phyloP scores from a whole-genome alignment of 1,140 invertebrate genomes.

The Drusus annulatus region DNA sequence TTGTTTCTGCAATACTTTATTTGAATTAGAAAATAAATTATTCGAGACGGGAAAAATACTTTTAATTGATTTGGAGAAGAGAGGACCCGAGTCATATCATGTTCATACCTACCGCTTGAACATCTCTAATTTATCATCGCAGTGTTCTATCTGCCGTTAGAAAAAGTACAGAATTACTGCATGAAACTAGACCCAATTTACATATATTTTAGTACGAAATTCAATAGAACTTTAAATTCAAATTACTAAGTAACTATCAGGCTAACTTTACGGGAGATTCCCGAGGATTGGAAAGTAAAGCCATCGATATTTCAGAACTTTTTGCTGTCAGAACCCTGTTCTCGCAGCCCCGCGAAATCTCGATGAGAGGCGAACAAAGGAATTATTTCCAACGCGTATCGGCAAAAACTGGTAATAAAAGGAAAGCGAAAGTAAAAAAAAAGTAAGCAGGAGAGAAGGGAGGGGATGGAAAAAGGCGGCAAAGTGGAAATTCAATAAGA shows the following conservation, averaged over 20 bases:
- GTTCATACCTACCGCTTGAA: not conserved
- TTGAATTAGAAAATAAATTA: not conserved
- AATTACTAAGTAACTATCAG: too few species aligned
- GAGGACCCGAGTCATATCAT: slow-evolving; percentile 8
- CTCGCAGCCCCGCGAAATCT: not conserved
- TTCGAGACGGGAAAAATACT: slow-evolving; percentile 30
- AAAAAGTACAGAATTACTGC: too few species aligned
- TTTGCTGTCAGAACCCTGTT: not conserved
- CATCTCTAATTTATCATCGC: not conserved
- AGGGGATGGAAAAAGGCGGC: slow-evolving; percentile 49
- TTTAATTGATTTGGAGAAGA: slow-evolving; percentile 55
- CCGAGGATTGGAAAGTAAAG: too few species aligned
- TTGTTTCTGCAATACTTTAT: too few species aligned
- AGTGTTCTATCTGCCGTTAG: too few species aligned
- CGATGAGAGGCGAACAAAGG: slow-evolving; percentile 46
- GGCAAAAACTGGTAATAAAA: slow-evolving; percentile 53
- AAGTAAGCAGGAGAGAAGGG: slow-evolving; percentile 35
- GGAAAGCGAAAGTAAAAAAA: slow-evolving; percentile 52
- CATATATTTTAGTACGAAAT: too few species aligned
- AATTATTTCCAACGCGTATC: slow-evolving; percentile 49
- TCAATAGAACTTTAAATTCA: too few species aligned
- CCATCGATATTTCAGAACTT: too few species aligned
- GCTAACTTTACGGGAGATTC: too few species aligned
- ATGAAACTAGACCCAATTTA: too few species aligned
- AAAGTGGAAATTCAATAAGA: slow-evolving; percentile 59